Percentiles rank a stretch among this genome's conserved stretches.
phyloP scores from a whole-genome alignment of 2,113 vertebrate genomes.

The Phycodurus eques region DNA sequence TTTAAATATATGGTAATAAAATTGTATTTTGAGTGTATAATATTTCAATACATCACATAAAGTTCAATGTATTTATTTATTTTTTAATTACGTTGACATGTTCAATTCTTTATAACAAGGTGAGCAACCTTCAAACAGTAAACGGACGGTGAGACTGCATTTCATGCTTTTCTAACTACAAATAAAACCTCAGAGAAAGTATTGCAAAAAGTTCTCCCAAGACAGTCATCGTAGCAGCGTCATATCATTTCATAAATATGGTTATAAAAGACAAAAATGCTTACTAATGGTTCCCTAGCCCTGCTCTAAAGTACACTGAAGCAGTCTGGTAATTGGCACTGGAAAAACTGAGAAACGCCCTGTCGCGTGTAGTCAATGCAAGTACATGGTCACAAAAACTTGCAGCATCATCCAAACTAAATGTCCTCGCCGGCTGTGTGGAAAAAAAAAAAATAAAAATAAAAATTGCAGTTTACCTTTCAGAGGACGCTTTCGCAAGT shows the following conservation, averaged over 20 bases:
- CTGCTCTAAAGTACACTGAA: background rate
- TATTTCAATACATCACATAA: too few species aligned
- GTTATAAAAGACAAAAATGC: background rate
- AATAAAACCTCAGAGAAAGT: too few species aligned
- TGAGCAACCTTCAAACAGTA: too few species aligned
- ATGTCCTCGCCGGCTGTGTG: background rate
- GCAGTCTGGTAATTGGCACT: background rate
- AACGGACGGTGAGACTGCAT: too few species aligned
- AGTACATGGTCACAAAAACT: background rate
- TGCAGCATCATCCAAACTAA: background rate
- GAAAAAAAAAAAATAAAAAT: too few species aligned
- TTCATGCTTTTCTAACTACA: too few species aligned
- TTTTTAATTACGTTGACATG: too few species aligned
- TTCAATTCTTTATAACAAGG: too few species aligned
- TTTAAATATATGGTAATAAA: too few species aligned
- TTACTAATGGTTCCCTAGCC: background rate
- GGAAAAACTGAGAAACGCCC: background rate
- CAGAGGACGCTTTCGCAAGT: conserved; percentile 25
- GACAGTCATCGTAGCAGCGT: background rate
- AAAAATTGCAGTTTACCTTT: conserved; percentile 46
- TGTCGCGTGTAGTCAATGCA: background rate
- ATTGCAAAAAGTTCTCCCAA: background rate
- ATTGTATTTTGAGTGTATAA: too few species aligned
- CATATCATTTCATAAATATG: background rate
- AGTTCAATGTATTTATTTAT: too few species aligned